phyloP scores from a whole-genome alignment of 2,113 vertebrate genomes.

The Merops nubicus region DNA sequence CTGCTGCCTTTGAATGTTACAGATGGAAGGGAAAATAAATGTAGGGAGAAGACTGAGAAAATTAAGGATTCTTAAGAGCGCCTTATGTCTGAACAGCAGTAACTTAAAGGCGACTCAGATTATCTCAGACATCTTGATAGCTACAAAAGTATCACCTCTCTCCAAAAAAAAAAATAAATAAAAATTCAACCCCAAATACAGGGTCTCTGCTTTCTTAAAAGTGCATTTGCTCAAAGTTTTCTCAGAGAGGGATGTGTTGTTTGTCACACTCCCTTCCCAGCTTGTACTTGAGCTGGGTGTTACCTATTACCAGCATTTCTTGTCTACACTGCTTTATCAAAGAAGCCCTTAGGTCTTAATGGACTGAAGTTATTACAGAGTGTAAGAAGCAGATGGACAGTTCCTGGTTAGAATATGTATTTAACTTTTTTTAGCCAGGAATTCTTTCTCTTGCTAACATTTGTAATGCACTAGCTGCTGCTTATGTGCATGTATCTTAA shows the following conservation, averaged over 20 bases:
- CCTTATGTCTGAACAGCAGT: conserved; percentile 2
- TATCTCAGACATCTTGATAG: neutral
- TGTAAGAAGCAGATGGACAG: neutral
- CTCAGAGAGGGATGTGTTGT: neutral
- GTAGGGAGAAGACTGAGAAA: neutral
- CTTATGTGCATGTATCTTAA: neutral
- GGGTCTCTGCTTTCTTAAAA: neutral
- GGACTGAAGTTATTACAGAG: neutral
- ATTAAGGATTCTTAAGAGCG: neutral
- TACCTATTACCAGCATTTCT: neutral
- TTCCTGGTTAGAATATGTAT: neutral
- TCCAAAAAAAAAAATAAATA: neutral
- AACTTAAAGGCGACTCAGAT: neutral
- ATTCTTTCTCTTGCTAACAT: neutral
- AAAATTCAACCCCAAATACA: neutral
- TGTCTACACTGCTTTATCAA: neutral
- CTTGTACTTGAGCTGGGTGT: neutral
- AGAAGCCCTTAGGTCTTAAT: neutral
- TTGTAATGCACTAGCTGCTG: neutral
- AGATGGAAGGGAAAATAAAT: conserved; percentile 24
- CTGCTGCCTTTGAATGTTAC: conserved; percentile 15
- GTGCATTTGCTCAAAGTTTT: neutral
- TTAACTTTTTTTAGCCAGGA: neutral
- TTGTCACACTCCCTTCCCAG: neutral
- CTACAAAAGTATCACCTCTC: neutral